Conservation (phyloP, 64 coral and sea anemone species). For the Pocillopora verrucosa region DNA sequence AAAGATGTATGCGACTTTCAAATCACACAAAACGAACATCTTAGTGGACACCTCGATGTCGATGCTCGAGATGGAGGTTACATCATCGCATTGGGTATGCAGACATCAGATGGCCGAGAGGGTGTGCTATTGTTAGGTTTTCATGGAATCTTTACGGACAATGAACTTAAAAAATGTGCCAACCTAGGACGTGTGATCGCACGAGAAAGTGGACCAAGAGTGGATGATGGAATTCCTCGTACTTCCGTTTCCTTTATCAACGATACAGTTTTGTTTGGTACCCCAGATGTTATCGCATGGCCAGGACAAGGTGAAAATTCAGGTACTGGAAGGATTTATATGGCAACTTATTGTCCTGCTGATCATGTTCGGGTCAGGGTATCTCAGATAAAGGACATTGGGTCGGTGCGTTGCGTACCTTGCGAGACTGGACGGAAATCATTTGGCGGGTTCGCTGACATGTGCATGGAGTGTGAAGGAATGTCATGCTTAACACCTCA, state of each 20-base stretch:
- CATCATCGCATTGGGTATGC: conserved; percentile 57
- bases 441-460: conserved; percentile 55
- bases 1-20: neutral
- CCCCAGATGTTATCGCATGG: conserved; percentile 62
- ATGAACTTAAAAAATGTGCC: neutral
- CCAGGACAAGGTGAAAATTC: conserved; percentile 23
- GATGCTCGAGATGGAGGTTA: conserved; percentile 1
- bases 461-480: conserved; percentile 32
- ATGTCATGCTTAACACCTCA: conserved; percentile 17
- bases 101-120: conserved; percentile 12
- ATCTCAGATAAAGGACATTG: neutral
- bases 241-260: conserved; percentile 43
- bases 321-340: conserved; percentile 66
- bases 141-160: neutral
- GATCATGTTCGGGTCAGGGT: conserved; percentile 56
- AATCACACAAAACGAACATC: neutral
- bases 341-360: conserved; percentile 60
- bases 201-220: conserved; percentile 17
- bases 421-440: conserved; percentile 70
- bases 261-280: conserved; percentile 60
- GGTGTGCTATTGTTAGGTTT: conserved; percentile 54
- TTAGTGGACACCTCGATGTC: conserved; percentile 65
- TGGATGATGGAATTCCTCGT: neutral
- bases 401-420: conserved; percentile 36
- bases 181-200: conserved; percentile 50